A percentile compares a stretch with the other conserved stretches of the same genome.
Conservation (phyloP, 2,113 vertebrate genomes). For the Brachirus orientalis region DNA sequence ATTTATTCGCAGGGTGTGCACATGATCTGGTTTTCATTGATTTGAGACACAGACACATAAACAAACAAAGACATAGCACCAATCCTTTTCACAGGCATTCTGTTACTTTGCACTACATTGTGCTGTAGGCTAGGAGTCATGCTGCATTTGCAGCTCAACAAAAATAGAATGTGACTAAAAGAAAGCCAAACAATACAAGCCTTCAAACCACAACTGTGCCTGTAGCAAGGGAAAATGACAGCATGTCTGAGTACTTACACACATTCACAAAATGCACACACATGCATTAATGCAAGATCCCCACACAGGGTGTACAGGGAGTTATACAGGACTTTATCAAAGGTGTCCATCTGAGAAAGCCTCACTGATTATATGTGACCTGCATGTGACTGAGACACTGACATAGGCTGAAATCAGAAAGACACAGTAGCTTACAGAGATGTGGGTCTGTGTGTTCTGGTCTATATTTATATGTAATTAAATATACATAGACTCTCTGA, state of each 20-base stretch:
- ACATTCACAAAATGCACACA: not conserved
- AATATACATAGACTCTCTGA: conserved; percentile 12
- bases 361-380: conserved; percentile 45
- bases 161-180: conserved; percentile 70
- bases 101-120: conserved; percentile 40
- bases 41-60: conserved; percentile 40
- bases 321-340: too few relatives aligned
- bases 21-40: conserved; percentile 41
- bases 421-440: conserved; percentile 1
- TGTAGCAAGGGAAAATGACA: conserved; percentile 49
- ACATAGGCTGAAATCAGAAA: too few relatives aligned
- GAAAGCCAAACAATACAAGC: conserved; percentile 64
- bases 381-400: conserved; percentile 42
- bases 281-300: not conserved
- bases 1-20: conserved; percentile 38
- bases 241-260: conserved; percentile 44
- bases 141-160: conserved; percentile 62
- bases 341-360: too few relatives aligned
- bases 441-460: not conserved
- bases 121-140: conserved; percentile 55
- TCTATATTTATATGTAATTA: conserved; percentile 1
- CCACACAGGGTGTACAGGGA: too few relatives aligned
- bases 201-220: conserved; percentile 55
- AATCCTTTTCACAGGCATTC: conserved; percentile 32
- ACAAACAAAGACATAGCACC: conserved; percentile 49